phyloP scores from a whole-genome alignment of 2,113 vertebrate species.

The Tragelaphus imberbis region DNA sequence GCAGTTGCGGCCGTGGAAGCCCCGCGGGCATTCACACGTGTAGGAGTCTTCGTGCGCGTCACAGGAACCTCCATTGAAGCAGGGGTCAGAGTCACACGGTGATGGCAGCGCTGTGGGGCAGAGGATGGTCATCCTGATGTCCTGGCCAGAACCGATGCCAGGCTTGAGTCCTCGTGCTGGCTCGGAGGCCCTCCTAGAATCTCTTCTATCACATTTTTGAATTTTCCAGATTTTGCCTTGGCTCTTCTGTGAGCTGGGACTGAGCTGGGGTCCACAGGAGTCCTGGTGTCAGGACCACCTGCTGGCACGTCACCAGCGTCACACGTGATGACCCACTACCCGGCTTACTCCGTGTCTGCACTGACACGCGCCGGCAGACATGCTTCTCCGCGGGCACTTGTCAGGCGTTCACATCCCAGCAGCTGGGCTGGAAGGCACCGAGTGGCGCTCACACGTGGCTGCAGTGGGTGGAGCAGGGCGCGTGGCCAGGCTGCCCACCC shows the following conservation, averaged over 20 bases:
- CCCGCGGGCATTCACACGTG: slow-evolving; percentile 89
- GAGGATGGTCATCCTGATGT: background rate
- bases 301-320: accelerated
- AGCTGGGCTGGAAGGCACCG: background rate
- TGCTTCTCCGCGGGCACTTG: background rate
- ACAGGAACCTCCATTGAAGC: slow-evolving; percentile 94
- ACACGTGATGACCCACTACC: accelerated
- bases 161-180: background rate
- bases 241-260: too few species aligned
- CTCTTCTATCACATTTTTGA: background rate
- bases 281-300: background rate
- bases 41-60: slow-evolving; percentile 88
- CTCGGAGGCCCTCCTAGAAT: background rate
- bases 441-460: accelerated
- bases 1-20: slow-evolving; percentile 91
- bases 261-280: background rate
- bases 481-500: background rate
- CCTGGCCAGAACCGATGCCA: background rate
- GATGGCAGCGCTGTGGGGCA: slow-evolving; percentile 90
- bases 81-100: slow-evolving; percentile 95
- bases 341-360: accelerated
- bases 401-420: accelerated
- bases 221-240: background rate
- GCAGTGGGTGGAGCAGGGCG: background rate
- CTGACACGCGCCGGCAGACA: accelerated